These are phyloP conservation scores for Nomada hirtipes DNA, from an alignment of 2,888 invertebrate species.

Conservation along the genomic window DNA sequence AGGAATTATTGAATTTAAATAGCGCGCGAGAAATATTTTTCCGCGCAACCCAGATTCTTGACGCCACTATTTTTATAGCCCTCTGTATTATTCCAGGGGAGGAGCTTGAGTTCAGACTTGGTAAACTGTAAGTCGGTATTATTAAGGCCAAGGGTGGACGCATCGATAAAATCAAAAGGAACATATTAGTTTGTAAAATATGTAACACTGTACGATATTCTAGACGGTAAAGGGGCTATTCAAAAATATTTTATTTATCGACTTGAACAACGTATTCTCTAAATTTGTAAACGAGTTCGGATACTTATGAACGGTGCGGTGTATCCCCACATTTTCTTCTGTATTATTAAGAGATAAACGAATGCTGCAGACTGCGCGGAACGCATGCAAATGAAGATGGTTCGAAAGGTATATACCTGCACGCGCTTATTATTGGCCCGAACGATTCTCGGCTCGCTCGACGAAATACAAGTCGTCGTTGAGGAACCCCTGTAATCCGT, in stretches of 20 bases:
- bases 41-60: slow-evolving; percentile 10
- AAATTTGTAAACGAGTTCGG: neutral
- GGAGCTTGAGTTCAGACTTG: slow-evolving; percentile 24
- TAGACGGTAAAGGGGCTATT: too few species aligned
- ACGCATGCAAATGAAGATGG: slow-evolving; percentile 32
- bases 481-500: slow-evolving; percentile 11
- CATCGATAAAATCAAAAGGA: neutral
- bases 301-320: neutral
- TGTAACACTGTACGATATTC: too few species aligned
- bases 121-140: too few species aligned
- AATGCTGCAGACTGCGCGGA: neutral
- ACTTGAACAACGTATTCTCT: too few species aligned
- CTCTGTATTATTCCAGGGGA: neutral
- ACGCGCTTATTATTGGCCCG: slow-evolving; percentile 32
- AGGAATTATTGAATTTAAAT: slow-evolving; percentile 33
- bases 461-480: neutral
- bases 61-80: slow-evolving; percentile 1
- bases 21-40: slow-evolving; percentile 14
- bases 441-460: slow-evolving; percentile 1
- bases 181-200: too few species aligned
- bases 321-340: slow-evolving; percentile 13
- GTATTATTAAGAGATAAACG: slow-evolving; percentile 31
- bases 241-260: too few species aligned
- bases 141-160: too few species aligned
- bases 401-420: slow-evolving; percentile 4